phyloP scores from a whole-genome alignment of 2,888 invertebrate species.

The Notodonta dromedarius region DNA sequence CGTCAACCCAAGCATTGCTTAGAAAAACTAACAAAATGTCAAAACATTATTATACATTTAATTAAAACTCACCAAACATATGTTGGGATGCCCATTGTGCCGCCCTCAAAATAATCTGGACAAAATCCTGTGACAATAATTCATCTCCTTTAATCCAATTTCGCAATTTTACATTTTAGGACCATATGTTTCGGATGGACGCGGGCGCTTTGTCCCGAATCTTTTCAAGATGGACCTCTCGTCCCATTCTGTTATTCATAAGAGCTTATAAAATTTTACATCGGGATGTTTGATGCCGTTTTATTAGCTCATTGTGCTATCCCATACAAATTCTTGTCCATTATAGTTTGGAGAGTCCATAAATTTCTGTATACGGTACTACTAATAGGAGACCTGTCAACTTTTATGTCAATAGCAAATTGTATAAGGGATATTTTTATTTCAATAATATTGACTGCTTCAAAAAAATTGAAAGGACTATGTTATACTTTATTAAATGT shows the following conservation, averaged over 20 bases:
- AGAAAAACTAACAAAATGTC: conserved; percentile 45
- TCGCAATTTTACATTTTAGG: conserved; percentile 63
- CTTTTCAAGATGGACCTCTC: conserved; percentile 64
- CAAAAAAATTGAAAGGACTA: conserved; percentile 14
- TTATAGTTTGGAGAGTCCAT: conserved; percentile 47
- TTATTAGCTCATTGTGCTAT: conserved; percentile 63
- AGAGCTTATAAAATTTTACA: conserved; percentile 66
- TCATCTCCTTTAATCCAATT: conserved; percentile 73
- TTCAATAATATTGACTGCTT: conserved; percentile 31
- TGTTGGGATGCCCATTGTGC: conserved; percentile 53
- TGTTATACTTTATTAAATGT: not conserved
- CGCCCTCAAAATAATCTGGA: conserved; percentile 63
- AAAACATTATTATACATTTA: conserved; percentile 65
- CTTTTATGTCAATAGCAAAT: conserved; percentile 44
- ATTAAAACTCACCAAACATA: conserved; percentile 60
- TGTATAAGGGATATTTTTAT: conserved; percentile 28
- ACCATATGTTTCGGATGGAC: conserved; percentile 67
- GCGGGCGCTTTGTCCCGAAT: conserved; percentile 64
- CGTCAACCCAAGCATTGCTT: conserved; percentile 1
- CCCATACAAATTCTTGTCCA: conserved; percentile 47
- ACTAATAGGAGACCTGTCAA: conserved; percentile 36
- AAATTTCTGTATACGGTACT: conserved; percentile 36
- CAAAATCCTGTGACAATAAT: conserved; percentile 60
- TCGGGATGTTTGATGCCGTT: conserved; percentile 58
- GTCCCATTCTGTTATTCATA: conserved; percentile 70